These are phyloP conservation scores for Plutomurus gul DNA, from an alignment of 1,140 invertebrate genomes.

Conservation along the genomic window DNA sequence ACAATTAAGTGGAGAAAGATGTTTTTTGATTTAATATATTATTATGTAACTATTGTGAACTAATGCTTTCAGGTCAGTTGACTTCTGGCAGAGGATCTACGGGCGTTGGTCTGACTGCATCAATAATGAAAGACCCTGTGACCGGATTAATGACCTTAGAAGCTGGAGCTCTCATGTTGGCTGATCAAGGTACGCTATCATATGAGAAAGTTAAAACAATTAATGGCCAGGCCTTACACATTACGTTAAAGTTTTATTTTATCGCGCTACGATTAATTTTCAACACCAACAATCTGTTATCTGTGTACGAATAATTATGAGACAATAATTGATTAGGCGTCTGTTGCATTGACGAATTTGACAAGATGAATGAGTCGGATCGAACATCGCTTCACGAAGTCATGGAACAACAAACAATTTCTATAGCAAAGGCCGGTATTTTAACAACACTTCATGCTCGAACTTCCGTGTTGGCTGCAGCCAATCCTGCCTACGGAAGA, in stretches of 20 bases:
- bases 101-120: conserved; percentile 96
- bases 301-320: background rate
- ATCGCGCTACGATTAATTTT: too few species aligned
- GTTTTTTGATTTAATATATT: background rate
- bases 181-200: conserved; percentile 86
- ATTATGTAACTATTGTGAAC: background rate
- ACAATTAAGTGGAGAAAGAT: too few species aligned
- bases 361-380: conserved; percentile 97
- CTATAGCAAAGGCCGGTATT: conserved; percentile 99
- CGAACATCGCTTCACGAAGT: conserved; percentile 98
- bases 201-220: background rate
- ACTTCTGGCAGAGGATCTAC: conserved; percentile 96
- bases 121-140: conserved; percentile 95
- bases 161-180: conserved; percentile 96
- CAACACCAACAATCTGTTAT: background rate
- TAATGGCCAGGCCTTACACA: background rate
- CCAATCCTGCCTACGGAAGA: conserved; percentile 97
- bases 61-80: conserved; percentile 71
- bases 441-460: conserved; percentile 97
- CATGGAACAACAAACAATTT: conserved; percentile 99
- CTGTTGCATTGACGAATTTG: conserved; percentile 99
- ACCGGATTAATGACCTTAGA: conserved; percentile 98
- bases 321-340: conserved; percentile 66
- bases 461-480: conserved; percentile 96
- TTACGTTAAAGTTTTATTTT: background rate